Evolutionary conservation across 2,113 vertebrate genomes (phyloP), one percentile per base, ranked within the genome.

Genomic region (Osmerus eperlanus): DNA sequence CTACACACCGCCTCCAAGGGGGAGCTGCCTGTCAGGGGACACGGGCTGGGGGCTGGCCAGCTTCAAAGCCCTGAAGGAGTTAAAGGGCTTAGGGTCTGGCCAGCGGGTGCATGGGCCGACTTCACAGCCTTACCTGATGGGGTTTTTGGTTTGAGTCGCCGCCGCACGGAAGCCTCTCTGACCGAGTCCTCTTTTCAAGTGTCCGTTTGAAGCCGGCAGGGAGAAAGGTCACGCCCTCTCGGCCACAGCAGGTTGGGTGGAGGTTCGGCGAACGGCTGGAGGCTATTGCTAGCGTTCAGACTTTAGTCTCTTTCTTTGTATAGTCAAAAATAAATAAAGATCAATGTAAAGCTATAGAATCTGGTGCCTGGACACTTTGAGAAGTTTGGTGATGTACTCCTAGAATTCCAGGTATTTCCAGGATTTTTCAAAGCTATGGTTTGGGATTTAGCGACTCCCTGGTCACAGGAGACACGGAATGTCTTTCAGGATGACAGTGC

Each of bases 101-200:
- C 86, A 88, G 89, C 83, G 81, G 88, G 84, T 88, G 79, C 77
- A 89, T 3, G 78, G 74, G 73, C 77, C 79, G 79, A 91, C 89
- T 88, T 91, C 87, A 91, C 80, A 91, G 88, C 82, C 91, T 91
- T 93, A 93, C 92, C 92, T 92, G 92, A 91, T 90, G 82, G 89
- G 86, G 80, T 86, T 89, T 91, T 89, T 79, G 89, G 89, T 91
- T 87, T 76, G 82, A 73, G 88, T 84, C 81, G 81, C 84, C 87
- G 80, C 80, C 78, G 81, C 87, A 76, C 81, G 72, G 87, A 91
- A 84, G 87, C 85, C 84, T 87, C 89, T 88, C 89, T 79, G 82
- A 89, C 81, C 68, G 85, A 0, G 87, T 81, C 78, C 79, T 70
- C 88, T 85, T 92, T 91, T 92, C 85, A 91, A 91, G 89, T 86